These are phyloP conservation scores for Acanthisitta chloris DNA, from an alignment of 2,113 vertebrate species.

Conservation along the genomic window DNA sequence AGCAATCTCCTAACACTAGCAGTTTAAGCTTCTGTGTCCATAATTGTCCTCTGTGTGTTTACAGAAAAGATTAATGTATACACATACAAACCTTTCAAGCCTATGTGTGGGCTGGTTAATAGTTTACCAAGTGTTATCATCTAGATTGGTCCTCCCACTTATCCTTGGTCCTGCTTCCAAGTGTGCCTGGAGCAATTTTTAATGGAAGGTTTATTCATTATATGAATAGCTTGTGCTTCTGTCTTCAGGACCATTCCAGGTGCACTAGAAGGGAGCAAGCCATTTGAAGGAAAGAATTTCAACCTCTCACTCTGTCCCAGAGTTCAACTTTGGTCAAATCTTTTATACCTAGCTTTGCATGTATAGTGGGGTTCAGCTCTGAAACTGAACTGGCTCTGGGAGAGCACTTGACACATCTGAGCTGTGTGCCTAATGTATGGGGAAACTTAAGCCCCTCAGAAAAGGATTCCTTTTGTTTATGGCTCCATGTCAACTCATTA, in stretches of 20 bases:
- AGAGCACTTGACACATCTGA: not conserved
- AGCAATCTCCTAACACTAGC: constrained; percentile 2
- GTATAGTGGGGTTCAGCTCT: not conserved
- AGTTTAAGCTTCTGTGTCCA: not conserved
- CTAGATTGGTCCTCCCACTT: constrained; percentile 29
- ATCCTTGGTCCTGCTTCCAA: not conserved
- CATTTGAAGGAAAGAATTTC: not conserved
- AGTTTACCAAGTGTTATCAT: constrained; percentile 37
- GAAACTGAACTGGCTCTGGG: not conserved
- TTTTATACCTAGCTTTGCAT: not conserved
- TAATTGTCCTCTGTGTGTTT: constrained; percentile 28
- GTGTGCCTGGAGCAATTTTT: not conserved
- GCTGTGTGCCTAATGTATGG: not conserved
- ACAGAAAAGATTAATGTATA: constrained; percentile 15
- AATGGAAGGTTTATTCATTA: constrained; percentile 10
- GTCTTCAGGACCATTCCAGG: not conserved
- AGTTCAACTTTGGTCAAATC: not conserved
- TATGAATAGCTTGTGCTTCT: not conserved
- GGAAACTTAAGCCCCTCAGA: not conserved
- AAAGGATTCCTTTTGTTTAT: not conserved
- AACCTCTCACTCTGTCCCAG: not conserved
- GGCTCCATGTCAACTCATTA: not conserved
- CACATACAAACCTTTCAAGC: not conserved
- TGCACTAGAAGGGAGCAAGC: not conserved
- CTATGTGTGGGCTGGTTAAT: constrained; percentile 50